Conservation (phyloP, 2,797 vertebrate genomes). For the Platyrinchus mystaceus region DNA sequence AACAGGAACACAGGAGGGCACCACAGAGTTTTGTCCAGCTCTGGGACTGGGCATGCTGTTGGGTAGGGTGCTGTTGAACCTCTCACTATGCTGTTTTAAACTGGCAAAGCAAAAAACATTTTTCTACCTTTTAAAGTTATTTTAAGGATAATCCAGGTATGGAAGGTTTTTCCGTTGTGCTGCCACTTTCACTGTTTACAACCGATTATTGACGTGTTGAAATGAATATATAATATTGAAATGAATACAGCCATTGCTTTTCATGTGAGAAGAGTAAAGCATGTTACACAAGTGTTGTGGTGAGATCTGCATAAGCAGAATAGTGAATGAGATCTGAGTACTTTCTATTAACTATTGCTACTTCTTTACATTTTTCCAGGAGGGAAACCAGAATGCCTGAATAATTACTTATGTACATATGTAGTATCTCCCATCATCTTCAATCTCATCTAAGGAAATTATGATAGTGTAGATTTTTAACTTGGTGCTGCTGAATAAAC, state of each 20-base stretch:
- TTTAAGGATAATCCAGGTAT: background rate
- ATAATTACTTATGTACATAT: background rate
- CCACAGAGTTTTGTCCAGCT: background rate
- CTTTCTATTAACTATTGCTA: background rate
- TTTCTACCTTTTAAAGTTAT: background rate
- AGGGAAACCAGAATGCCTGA: background rate
- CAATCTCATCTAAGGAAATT: background rate
- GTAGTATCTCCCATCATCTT: background rate
- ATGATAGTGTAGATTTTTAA: background rate
- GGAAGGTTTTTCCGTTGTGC: background rate
- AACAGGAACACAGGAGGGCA: background rate
- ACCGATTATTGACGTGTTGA: background rate
- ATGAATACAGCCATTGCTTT: background rate
- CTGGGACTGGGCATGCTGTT: background rate
- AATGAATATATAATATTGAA: background rate
- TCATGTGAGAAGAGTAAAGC: background rate
- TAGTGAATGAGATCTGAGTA: background rate
- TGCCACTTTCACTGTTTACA: background rate
- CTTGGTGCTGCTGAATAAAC: background rate
- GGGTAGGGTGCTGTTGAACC: background rate
- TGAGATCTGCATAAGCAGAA: background rate
- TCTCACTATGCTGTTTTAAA: background rate
- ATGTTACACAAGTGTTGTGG: background rate
- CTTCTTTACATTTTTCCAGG: background rate
- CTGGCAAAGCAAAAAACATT: background rate